Evolutionary conservation across 2,113 vertebrate genomes (phyloP).

Genomic region (Phyllostomus discolor): DNA sequence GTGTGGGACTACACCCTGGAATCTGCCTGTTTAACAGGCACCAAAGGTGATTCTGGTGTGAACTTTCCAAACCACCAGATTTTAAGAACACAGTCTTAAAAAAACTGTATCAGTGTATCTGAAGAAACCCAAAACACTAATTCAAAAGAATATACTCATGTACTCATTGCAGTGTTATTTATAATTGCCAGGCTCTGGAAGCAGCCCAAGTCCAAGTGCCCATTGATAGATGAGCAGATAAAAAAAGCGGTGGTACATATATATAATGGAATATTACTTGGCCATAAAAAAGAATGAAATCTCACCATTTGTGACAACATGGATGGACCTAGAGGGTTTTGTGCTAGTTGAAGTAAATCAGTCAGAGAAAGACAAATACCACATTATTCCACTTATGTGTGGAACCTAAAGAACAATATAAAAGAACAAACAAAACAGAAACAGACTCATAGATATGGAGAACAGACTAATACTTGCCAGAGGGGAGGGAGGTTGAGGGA

Average conservation of each 20-base stretch:
- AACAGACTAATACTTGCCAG: background rate
- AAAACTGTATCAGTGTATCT: background rate
- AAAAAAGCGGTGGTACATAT: background rate
- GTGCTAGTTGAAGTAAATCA: background rate
- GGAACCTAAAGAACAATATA: background rate
- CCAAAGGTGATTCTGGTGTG: background rate
- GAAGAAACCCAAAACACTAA: background rate
- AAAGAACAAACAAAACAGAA: background rate
- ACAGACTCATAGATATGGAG: background rate
- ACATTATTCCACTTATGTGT: background rate
- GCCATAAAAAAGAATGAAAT: background rate
- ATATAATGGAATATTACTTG: background rate
- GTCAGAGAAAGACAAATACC: background rate
- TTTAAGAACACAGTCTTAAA: background rate
- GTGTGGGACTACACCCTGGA: background rate
- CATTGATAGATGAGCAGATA: background rate
- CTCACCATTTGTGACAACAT: background rate
- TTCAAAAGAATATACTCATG: background rate
- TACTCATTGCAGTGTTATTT: background rate
- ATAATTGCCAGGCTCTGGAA: background rate
- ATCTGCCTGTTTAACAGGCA: background rate
- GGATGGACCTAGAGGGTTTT: background rate
- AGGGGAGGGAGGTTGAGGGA: background rate
- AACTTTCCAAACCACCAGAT: background rate
- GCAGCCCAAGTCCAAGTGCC: background rate